These are phyloP conservation scores for Phataginus tricuspis DNA, from an alignment of 2,797 vertebrate genomes.

Conservation along the genomic window DNA sequence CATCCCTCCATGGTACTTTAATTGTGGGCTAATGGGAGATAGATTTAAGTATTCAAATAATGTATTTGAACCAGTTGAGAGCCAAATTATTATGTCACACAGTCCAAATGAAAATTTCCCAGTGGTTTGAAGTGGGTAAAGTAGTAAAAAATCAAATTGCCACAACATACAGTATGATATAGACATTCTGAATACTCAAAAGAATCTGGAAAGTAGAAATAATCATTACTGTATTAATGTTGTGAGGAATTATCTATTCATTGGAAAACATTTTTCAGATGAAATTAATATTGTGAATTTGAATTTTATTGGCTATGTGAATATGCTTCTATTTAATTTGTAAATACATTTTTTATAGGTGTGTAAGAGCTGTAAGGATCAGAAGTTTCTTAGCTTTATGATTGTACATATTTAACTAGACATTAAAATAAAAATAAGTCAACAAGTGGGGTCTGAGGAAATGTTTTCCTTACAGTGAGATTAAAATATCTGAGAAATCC, in stretches of 20 bases:
- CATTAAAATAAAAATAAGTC: background rate
- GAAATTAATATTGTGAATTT: slow-evolving; percentile 1
- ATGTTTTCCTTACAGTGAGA: background rate
- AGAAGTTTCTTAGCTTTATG: background rate
- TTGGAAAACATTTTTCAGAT: background rate
- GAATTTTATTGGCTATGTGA: background rate
- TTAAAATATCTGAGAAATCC: background rate
- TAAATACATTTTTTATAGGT: background rate
- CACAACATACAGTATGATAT: background rate
- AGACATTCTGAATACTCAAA: background rate
- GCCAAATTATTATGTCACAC: background rate
- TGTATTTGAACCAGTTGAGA: background rate
- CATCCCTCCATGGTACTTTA: background rate
- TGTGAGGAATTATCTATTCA: background rate
- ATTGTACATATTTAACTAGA: background rate
- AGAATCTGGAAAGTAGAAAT: background rate
- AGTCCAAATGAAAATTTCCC: slow-evolving; percentile 28
- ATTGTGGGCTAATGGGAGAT: background rate
- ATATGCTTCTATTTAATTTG: slow-evolving; percentile 10
- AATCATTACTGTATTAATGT: background rate
- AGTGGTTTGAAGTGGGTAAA: background rate
- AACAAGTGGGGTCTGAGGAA: background rate
- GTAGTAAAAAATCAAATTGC: background rate
- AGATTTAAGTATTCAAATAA: background rate
- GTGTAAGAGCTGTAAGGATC: background rate